Percentiles rank a stretch among this genome's conserved stretches.
Evolutionary conservation across 1,140 invertebrate genomes (phyloP).

Genomic region (Saxidomus purpurata): DNA sequence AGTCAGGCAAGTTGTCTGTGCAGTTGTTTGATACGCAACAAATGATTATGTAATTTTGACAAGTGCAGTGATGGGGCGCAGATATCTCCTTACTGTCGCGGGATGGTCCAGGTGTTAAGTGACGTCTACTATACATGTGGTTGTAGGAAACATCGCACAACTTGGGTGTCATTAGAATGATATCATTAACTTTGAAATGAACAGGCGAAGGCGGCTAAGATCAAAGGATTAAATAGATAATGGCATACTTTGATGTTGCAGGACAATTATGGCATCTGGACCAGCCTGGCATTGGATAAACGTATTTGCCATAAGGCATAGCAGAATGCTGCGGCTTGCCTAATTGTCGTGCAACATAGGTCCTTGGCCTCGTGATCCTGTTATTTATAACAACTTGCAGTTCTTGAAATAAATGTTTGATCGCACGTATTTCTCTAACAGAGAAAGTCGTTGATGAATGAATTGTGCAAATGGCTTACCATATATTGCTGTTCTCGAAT

Average conservation of each 20-base stretch:
- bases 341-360: not conserved
- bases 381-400: not conserved
- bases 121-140: not conserved
- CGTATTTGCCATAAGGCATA: not conserved
- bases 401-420: too few relatives aligned
- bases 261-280: not conserved
- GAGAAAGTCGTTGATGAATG: too few relatives aligned
- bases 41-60: conserved; percentile 13
- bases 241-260: not conserved
- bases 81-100: not conserved
- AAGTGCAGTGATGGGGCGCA: not conserved
- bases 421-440: too few relatives aligned
- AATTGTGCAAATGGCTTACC: too few relatives aligned
- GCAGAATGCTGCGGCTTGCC: not conserved
- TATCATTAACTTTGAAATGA: not conserved
- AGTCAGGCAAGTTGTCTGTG: conserved; percentile 28
- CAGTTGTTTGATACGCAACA: conserved; percentile 3
- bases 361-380: not conserved
- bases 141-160: not conserved
- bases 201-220: not conserved
- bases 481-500: too few relatives aligned
- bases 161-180: not conserved
- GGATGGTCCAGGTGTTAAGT: conserved; percentile 3
- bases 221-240: conserved; percentile 33
- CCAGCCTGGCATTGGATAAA: not conserved